phyloP scores from a whole-genome alignment of 2,113 vertebrate species.

The Eolophus roseicapilla region DNA sequence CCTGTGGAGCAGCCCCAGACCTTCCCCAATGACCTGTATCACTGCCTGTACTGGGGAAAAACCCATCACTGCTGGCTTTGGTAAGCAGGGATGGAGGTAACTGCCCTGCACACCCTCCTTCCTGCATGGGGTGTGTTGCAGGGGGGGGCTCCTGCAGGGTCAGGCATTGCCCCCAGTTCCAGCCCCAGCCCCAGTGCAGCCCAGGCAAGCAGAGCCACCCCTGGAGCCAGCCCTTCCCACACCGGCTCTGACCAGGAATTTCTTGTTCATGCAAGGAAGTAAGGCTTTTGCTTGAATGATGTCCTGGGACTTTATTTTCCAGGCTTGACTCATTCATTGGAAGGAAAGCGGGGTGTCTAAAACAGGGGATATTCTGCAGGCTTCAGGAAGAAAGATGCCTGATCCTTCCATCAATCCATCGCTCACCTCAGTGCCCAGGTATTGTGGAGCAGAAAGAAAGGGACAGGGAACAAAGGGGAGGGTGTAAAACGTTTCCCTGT shows the following conservation, averaged over 20 bases:
- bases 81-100: neutral
- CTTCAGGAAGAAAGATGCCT: neutral
- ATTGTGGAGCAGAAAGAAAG: neutral
- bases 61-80: fast-evolving
- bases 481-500: neutral
- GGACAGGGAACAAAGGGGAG: neutral
- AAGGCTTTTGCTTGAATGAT: neutral
- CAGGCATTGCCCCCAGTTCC: neutral
- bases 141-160: neutral
- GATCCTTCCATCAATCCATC: neutral
- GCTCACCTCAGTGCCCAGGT: neutral
- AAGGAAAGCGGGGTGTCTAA: neutral
- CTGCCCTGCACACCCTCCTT: neutral
- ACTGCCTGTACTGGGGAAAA: neutral
- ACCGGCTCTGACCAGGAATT: neutral
- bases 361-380: neutral
- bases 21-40: neutral
- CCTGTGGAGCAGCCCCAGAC: neutral
- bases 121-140: neutral
- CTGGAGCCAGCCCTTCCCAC: neutral
- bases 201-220: neutral
- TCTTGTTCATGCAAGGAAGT: neutral
- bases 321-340: neutral
- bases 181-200: neutral
- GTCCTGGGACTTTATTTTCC: neutral